Conservation (phyloP, 2,797 vertebrate genomes). For the Nyctibius grandis region DNA sequence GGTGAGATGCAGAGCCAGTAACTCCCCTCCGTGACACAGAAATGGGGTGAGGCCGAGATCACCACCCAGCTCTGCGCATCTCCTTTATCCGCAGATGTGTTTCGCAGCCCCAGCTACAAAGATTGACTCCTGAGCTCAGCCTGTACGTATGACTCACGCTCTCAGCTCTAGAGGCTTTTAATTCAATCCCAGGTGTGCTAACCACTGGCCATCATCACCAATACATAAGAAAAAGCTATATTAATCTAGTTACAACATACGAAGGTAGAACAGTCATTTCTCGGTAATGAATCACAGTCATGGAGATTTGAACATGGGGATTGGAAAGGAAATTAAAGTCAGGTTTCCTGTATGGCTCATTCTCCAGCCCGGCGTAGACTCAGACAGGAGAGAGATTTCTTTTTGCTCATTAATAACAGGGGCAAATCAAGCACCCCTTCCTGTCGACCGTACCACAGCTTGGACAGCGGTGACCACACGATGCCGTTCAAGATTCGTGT, state of each 20-base stretch:
- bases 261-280: neutral
- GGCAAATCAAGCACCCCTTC: neutral
- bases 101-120: neutral
- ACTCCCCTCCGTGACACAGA: neutral
- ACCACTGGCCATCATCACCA: neutral
- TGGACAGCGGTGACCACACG: accelerated
- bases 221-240: neutral
- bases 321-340: slow-evolving; percentile 12
- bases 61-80: neutral
- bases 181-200: slow-evolving; percentile 28
- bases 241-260: neutral
- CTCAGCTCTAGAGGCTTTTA: neutral
- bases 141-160: neutral
- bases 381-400: neutral
- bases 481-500: neutral
- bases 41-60: neutral
- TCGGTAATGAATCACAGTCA: slow-evolving; percentile 27
- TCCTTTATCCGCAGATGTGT: neutral
- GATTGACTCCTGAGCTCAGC: neutral
- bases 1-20: neutral
- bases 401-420: neutral
- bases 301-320: neutral
- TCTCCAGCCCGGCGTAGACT: neutral
- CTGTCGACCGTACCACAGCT: accelerated
- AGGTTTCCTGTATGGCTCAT: slow-evolving; percentile 8